Evolutionary conservation across 2,113 vertebrate genomes (phyloP).

Genomic region (Bujurquina vittata): DNA sequence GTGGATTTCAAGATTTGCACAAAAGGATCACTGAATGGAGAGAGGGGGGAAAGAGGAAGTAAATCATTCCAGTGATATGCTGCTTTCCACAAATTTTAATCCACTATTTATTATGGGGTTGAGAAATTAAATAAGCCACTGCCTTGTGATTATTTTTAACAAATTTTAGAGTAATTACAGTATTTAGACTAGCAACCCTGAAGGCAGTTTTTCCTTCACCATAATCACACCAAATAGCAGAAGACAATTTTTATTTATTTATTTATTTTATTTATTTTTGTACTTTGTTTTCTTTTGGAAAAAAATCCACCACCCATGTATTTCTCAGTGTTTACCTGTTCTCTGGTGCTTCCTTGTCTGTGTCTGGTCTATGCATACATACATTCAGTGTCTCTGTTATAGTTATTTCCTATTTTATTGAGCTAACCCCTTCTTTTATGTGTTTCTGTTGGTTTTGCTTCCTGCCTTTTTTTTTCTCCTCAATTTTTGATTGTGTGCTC

Average conservation of each 20-base stretch:
- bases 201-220: background rate
- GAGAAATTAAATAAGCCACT: background rate
- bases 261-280: background rate
- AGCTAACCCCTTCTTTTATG: background rate
- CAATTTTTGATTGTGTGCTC: background rate
- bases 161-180: background rate
- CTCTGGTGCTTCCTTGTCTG: background rate
- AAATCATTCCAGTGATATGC: background rate
- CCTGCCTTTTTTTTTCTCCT: too few relatives aligned
- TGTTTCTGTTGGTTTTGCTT: background rate
- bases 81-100: background rate
- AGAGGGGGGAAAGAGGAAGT: background rate
- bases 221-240: background rate
- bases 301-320: background rate
- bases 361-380: background rate
- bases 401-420: background rate
- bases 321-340: background rate
- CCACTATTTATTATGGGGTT: background rate
- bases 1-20: conserved; percentile 87
- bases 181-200: background rate
- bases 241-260: background rate
- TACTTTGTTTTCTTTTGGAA: background rate
- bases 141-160: background rate
- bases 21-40: conserved; percentile 73
- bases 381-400: background rate